Percentiles rank a stretch among this genome's conserved stretches.
Conservation (phyloP, 1,140 invertebrate species). For the Drosophila persimilis region DNA sequence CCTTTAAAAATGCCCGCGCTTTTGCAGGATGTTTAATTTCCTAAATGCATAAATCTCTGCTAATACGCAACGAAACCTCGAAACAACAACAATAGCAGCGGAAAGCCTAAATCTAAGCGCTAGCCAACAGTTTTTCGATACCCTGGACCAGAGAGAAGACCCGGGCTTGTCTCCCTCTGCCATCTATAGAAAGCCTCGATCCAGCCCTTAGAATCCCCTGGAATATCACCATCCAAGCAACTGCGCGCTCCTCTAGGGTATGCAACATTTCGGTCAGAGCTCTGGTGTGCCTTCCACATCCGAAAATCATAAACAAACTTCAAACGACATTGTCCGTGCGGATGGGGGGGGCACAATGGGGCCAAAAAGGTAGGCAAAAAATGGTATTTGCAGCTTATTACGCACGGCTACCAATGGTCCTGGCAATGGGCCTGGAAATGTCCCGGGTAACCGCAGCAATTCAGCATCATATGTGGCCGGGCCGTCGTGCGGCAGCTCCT, state of each 20-base stretch:
- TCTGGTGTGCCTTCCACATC: constrained; percentile 57
- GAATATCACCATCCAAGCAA: no score
- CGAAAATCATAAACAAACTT: constrained; percentile 83
- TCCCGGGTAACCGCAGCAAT: constrained; percentile 63
- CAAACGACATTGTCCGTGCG: constrained; percentile 48
- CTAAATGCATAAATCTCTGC: constrained; percentile 82
- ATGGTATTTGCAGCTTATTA: constrained; percentile 66
- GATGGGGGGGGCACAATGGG: constrained; percentile 55
- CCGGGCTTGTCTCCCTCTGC: no score
- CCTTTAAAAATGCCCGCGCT: constrained; percentile 46
- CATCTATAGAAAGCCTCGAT: no score
- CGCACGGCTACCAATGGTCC: constrained; percentile 51
- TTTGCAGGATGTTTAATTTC: constrained; percentile 82
- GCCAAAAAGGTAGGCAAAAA: constrained; percentile 27
- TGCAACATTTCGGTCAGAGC: neutral
- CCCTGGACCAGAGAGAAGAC: no score
- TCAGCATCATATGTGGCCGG: constrained; percentile 62
- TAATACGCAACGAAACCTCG: constrained; percentile 52
- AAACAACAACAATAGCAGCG: constrained; percentile 33
- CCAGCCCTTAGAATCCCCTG: no score
- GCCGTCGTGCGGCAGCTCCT: constrained; percentile 18
- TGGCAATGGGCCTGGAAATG: constrained; percentile 10
- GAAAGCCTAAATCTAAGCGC: constrained; percentile 65
- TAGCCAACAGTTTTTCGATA: neutral
- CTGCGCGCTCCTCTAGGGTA: no score